Conservation (phyloP, 2,888 invertebrate species). For the Lepidochitona cinerea region DNA sequence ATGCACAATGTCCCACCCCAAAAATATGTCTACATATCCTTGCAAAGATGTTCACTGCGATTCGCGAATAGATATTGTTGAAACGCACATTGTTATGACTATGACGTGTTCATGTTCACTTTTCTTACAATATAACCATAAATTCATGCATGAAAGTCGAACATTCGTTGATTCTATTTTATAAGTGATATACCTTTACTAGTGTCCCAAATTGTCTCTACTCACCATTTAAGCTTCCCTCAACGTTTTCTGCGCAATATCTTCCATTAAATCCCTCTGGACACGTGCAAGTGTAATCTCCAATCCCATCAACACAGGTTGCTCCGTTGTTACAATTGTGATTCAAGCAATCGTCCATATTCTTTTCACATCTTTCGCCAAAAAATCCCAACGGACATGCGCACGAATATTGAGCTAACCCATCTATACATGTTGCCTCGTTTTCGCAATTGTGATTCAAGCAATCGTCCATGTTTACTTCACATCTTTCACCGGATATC, state of each 20-base stretch:
- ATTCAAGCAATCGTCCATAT: background rate
- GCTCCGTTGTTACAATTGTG: background rate
- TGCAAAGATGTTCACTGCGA: too few species aligned
- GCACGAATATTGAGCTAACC: background rate
- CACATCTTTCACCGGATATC: background rate
- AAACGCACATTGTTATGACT: too few species aligned
- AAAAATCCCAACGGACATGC: background rate
- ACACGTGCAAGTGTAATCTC: background rate
- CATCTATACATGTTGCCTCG: background rate
- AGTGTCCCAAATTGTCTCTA: background rate
- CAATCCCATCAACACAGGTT: background rate
- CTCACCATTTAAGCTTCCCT: background rate
- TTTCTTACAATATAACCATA: too few species aligned
- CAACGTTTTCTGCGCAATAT: background rate
- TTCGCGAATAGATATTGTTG: too few species aligned
- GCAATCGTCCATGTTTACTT: constrained; percentile 5
- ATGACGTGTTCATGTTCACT: too few species aligned
- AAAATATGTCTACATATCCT: too few species aligned
- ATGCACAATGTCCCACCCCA: too few species aligned
- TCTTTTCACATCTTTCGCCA: background rate
- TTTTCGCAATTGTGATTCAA: background rate
- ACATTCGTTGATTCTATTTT: too few species aligned
- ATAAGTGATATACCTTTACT: too few species aligned
- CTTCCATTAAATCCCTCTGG: background rate
- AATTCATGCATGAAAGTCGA: too few species aligned